Evolutionary conservation across 2,888 invertebrate genomes (phyloP).

Genomic region (Apamea monoglypha): DNA sequence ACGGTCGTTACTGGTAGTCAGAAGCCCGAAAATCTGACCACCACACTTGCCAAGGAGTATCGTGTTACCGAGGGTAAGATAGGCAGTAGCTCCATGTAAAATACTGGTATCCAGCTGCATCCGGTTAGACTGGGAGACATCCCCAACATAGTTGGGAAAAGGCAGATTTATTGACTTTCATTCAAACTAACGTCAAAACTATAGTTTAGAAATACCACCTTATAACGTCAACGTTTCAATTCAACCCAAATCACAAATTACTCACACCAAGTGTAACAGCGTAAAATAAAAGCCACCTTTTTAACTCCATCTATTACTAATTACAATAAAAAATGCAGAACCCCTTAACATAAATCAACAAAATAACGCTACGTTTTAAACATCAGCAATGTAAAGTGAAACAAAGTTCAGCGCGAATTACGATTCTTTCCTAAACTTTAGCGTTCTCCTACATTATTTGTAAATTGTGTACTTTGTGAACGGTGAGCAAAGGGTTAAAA

Average conservation of each 20-base stretch:
- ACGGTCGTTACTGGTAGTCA: background rate
- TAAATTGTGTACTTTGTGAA: conserved; percentile 39
- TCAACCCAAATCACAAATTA: background rate
- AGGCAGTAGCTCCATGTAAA: background rate
- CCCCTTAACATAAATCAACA: conserved; percentile 22
- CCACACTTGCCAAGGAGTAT: background rate
- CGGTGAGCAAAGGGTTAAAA: conserved; percentile 48
- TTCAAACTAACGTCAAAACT: background rate
- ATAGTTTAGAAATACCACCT: background rate
- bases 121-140: background rate
- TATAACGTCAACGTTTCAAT: background rate
- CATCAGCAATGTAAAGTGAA: conserved; percentile 34
- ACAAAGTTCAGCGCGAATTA: conserved; percentile 51
- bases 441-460: conserved; percentile 18
- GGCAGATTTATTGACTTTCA: background rate
- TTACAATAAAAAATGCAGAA: background rate
- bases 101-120: background rate
- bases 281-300: background rate
- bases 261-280: background rate
- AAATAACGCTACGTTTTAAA: conserved; percentile 30
- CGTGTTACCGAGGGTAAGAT: background rate
- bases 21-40: background rate
- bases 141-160: background rate
- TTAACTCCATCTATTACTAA: background rate
- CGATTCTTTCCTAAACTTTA: conserved; percentile 48